Evolutionary conservation across 2,113 vertebrate species (phyloP).

Genomic region (Herpailurus yagouaroundi): DNA sequence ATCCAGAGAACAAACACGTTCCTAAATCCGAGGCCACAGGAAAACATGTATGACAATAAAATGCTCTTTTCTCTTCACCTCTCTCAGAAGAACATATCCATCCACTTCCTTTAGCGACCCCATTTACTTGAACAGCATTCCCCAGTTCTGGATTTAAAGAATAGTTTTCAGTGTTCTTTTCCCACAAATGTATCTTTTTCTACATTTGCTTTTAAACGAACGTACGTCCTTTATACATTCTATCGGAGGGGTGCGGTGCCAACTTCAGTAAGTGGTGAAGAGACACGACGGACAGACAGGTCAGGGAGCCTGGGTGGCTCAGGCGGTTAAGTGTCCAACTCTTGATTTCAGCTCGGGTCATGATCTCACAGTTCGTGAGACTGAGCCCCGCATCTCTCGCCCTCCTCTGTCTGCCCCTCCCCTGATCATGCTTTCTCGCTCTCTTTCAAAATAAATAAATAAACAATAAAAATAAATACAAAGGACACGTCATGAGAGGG

Average conservation of each 20-base stretch:
- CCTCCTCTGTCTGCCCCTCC: too few species aligned
- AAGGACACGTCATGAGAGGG: neutral
- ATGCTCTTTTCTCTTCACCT: neutral
- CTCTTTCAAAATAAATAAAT: too few species aligned
- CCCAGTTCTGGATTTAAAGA: neutral
- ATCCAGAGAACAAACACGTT: neutral
- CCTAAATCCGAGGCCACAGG: neutral
- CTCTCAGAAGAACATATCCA: neutral
- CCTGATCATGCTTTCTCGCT: too few species aligned
- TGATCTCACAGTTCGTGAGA: too few species aligned
- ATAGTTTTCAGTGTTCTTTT: neutral
- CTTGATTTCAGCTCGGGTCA: too few species aligned
- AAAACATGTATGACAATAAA: neutral
- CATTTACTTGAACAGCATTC: fast-evolving
- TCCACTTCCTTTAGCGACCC: neutral
- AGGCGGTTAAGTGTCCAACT: too few species aligned
- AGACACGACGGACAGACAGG: neutral
- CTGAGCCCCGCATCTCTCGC: too few species aligned
- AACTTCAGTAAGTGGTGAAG: neutral
- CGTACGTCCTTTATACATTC: neutral
- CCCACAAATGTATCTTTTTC: neutral
- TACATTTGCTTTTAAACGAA: neutral
- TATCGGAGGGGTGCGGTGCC: too few species aligned
- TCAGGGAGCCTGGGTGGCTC: too few species aligned
- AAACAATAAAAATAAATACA: neutral